Evolutionary conservation across 2,113 vertebrate genomes (phyloP), one percentile per base, ranked within the genome.

Genomic region (Helogale parvula): DNA sequence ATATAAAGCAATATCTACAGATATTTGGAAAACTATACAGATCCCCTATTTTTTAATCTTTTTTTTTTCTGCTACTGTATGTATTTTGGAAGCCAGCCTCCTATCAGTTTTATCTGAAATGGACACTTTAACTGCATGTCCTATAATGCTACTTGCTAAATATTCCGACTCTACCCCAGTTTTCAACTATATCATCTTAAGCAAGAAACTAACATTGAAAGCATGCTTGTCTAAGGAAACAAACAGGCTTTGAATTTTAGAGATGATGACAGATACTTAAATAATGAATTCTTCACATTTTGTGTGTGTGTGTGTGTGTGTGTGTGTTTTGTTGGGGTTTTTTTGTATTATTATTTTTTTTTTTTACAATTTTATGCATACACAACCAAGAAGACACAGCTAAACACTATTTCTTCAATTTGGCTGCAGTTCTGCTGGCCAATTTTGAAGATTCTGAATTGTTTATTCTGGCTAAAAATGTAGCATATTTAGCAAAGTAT

Each of bases 201-300:
- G 94, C 95, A 95, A 98, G 60, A 97, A 80, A 97, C 81, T 92
- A 94, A 47, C 11, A 81, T 69, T 92, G 83, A 76, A 50, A 97
- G 69, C 65, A 38, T 84, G 4, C 14, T 65, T 92, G 25, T 35
- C 16, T 91, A 54, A 96, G 77, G 9, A 69, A 57, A 85, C 83
- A 71, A 97, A 93, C 38, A 96, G 72, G 21, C 89, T 97, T 91
- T 91, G 12, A 95, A 60, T 54, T 96, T 38, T 45, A 86, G 14
- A 93, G 52, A 92, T 17, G 69, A 38, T 65, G 29, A 54, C 45
- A 97, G 77, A 81, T 15, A 29, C 8, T 90, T 77, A 60, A 95
- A 90, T 84, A 92, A 97, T 65, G 54, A 95, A 96, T 60, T 33
- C 72, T 96, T 45, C 77, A 88, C 57, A 41, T 41, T 41, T 41